A percentile compares a stretch with the other conserved stretches of the same genome.
Conservation (phyloP, 2,888 invertebrate genomes). For the Erebia ligea region DNA sequence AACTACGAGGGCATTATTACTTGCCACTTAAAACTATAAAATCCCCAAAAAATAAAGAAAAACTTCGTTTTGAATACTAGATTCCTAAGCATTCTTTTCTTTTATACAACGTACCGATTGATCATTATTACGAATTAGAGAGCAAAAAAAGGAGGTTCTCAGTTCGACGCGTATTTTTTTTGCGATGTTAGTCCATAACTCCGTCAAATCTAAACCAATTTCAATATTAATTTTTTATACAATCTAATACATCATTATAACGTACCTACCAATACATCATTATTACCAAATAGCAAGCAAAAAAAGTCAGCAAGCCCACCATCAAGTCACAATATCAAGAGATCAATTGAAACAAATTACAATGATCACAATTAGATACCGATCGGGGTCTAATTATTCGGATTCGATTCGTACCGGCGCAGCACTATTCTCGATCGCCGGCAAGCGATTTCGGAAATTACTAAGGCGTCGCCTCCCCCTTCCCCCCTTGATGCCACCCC, state of each 20-base stretch:
- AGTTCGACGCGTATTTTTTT: no score
- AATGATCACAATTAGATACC: conserved; percentile 71
- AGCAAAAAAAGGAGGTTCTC: not conserved
- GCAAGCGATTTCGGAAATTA: conserved; percentile 82
- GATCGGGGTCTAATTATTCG: conserved; percentile 78
- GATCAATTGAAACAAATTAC: conserved; percentile 49
- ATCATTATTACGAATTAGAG: not conserved
- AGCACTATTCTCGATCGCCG: conserved; percentile 77
- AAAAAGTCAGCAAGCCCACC: conserved; percentile 20
- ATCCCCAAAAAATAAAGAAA: no score
- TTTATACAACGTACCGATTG: not conserved
- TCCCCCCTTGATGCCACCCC: conserved; percentile 44
- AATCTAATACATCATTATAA: not conserved
- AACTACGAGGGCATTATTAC: no score
- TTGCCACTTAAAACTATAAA: no score
- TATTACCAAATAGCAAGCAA: not conserved
- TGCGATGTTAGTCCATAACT: no score
- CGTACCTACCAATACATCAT: not conserved
- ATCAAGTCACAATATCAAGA: conserved; percentile 28
- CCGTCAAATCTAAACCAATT: no score
- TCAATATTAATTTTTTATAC: not conserved
- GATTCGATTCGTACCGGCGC: conserved; percentile 61
- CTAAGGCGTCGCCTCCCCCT: conserved; percentile 70
- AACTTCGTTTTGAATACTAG: no score
- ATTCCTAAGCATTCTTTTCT: no score